These are phyloP conservation scores for Brachionus manjavacas DNA, from an alignment of 1,140 invertebrate species.

Conservation along the genomic window DNA sequence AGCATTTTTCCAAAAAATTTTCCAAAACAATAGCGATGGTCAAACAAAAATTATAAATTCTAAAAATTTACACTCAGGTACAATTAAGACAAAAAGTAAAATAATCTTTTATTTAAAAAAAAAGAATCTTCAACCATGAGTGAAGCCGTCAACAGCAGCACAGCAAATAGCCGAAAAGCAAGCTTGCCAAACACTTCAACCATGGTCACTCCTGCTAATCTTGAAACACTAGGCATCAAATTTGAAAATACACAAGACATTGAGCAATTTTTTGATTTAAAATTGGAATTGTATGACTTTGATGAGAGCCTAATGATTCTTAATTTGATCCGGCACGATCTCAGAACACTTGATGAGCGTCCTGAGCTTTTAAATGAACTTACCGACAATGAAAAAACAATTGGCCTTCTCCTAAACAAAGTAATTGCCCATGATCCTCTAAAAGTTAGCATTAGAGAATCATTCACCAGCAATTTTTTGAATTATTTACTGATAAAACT, in stretches of 20 bases:
- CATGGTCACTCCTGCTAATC: neutral
- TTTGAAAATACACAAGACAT: neutral
- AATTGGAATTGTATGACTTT: neutral
- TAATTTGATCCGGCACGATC: neutral
- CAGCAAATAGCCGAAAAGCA: neutral
- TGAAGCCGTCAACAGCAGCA: neutral
- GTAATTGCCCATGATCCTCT: conserved; percentile 3
- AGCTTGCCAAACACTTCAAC: neutral
- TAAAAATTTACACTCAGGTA: neutral
- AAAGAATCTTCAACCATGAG: neutral
- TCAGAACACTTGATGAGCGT: neutral
- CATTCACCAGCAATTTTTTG: conserved; percentile 17
- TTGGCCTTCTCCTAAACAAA: neutral
- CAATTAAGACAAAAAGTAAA: neutral
- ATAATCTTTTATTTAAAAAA: neutral
- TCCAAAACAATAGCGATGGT: neutral
- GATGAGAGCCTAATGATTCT: neutral
- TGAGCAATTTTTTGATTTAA: neutral
- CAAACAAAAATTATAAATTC: neutral
- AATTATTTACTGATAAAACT: conserved; percentile 19
- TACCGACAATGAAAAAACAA: conserved; percentile 9
- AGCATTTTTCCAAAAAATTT: neutral
- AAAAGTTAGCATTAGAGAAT: conserved; percentile 9
- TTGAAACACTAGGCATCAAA: neutral
- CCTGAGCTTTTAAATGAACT: neutral